phyloP scores from a whole-genome alignment of 2,113 vertebrate species.

The Ceyx cyanopectus region DNA sequence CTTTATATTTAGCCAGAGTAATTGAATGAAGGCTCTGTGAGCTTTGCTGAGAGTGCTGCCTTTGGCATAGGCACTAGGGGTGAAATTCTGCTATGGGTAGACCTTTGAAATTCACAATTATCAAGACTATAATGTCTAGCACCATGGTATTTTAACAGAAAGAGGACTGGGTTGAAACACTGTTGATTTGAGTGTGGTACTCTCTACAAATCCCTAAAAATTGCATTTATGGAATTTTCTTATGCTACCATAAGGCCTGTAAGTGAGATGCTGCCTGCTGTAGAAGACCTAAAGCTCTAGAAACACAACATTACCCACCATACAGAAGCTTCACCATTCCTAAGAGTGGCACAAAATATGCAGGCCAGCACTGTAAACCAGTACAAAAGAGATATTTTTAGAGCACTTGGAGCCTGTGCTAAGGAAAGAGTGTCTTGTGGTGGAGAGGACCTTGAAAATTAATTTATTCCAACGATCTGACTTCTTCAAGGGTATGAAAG shows the following conservation, averaged over 20 bases:
- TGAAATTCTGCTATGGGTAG: background rate
- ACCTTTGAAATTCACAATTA: background rate
- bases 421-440: background rate
- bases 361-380: background rate
- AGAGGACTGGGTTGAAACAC: background rate
- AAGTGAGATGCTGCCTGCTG: background rate
- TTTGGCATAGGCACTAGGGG: background rate
- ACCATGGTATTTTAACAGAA: background rate
- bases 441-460: background rate
- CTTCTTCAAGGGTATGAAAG: background rate
- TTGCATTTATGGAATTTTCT: background rate
- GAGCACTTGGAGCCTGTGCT: background rate
- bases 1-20: background rate
- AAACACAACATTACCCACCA: background rate
- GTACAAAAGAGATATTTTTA: background rate
- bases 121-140: background rate
- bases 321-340: background rate
- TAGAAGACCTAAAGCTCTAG: background rate
- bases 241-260: background rate
- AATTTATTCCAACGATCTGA: background rate
- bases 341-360: rapidly evolving
- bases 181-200: background rate
- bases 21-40: background rate
- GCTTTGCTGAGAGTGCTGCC: background rate
- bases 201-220: background rate